Evolutionary conservation across 2,888 invertebrate species (phyloP).

Genomic region (Drosophila mayaguana): DNA sequence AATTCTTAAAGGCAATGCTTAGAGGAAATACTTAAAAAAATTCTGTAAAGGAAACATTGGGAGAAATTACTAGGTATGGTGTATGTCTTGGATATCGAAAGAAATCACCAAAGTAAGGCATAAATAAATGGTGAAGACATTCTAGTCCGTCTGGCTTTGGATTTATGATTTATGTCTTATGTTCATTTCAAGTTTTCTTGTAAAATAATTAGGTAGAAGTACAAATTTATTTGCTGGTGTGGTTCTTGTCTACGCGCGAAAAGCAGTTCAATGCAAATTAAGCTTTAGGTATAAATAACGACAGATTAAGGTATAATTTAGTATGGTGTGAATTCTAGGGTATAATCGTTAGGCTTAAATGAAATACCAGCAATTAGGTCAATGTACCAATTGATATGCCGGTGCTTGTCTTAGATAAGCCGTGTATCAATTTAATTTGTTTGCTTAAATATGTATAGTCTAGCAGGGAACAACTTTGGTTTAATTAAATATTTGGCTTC

Average conservation of each 20-base stretch:
- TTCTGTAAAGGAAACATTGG: no score
- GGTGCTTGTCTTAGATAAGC: no score
- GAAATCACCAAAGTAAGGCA: not conserved
- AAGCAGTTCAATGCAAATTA: not conserved
- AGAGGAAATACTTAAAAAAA: no score
- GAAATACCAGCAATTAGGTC: no score
- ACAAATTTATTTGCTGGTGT: not conserved
- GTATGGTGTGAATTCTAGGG: no score
- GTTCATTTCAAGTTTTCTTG: no score
- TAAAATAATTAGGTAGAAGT: not conserved
- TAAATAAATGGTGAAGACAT: not conserved
- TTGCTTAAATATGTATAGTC: not conserved
- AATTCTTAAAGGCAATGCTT: no score
- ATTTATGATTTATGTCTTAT: not conserved
- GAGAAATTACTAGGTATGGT: no score
- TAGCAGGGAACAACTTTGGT: constrained; percentile 6
- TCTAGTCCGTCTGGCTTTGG: no score
- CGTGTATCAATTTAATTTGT: not conserved
- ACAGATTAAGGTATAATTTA: no score
- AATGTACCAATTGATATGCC: no score
- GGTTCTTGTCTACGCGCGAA: not conserved
- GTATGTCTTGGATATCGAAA: not conserved
- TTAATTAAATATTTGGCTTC: constrained; percentile 37
- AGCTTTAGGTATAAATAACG: not conserved
- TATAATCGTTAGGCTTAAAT: no score